Percentiles rank a stretch among this genome's conserved stretches.
phyloP scores from a whole-genome alignment of 1,140 invertebrate genomes.

The Lepidurus apus region DNA sequence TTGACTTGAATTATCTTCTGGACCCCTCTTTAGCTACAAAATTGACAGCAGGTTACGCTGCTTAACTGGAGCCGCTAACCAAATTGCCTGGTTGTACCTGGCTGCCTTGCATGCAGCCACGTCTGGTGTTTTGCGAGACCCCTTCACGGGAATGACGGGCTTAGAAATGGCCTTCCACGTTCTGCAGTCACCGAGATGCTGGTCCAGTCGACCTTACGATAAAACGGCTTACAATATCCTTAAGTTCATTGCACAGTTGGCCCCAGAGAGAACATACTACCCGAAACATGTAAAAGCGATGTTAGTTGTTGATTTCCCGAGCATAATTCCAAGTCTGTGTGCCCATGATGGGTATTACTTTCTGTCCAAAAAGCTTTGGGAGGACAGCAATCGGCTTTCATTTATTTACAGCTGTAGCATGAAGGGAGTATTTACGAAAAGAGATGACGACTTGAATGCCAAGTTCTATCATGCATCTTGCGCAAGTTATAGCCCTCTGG shows the following conservation, averaged over 20 bases:
- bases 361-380: neutral
- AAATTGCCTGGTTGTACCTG: slow-evolving; percentile 29
- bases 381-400: neutral
- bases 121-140: slow-evolving; percentile 30
- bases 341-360: slow-evolving; percentile 1
- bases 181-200: slow-evolving; percentile 25
- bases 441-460: neutral
- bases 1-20: neutral
- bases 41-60: neutral
- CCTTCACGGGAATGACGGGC: slow-evolving; percentile 33
- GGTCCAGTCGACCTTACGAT: slow-evolving; percentile 34
- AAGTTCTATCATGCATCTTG: neutral
- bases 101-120: slow-evolving; percentile 32
- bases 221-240: slow-evolving; percentile 5
- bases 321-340: neutral
- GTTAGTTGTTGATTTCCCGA: neutral
- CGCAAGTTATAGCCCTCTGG: neutral
- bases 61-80: neutral
- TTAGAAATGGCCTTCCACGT: slow-evolving; percentile 32
- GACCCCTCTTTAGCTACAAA: neutral
- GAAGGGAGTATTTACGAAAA: neutral
- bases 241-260: neutral
- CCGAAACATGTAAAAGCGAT: neutral
- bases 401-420: neutral
- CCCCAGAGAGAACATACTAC: neutral